Evolutionary conservation across 2,113 vertebrate species (phyloP).

Genomic region (Oryzias celebensis): DNA sequence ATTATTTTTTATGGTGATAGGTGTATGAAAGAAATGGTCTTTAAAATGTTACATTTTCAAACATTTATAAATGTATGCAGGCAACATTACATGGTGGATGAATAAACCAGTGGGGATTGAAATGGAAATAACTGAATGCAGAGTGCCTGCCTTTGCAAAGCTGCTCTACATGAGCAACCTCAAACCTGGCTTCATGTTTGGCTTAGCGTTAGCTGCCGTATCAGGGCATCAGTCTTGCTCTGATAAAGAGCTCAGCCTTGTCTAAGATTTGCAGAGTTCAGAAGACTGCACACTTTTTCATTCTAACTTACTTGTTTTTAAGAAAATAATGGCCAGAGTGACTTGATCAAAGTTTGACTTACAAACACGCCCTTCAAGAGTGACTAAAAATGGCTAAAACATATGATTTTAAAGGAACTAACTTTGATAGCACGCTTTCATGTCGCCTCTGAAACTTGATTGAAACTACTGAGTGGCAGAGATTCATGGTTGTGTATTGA

Average conservation of each 20-base stretch:
- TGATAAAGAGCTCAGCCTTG: constrained; percentile 37
- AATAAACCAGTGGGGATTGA: not conserved
- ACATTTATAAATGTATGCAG: constrained; percentile 6
- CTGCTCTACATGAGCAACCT: constrained; percentile 36
- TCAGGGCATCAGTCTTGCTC: constrained; percentile 40
- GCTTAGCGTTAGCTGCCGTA: constrained; percentile 30
- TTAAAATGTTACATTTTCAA: too few relatives aligned
- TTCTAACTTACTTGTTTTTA: constrained; percentile 16
- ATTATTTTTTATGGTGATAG: too few relatives aligned
- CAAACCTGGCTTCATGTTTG: constrained; percentile 20
- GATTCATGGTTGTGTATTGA: constrained; percentile 6
- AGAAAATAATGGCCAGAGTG: constrained; percentile 18
- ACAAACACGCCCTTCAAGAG: constrained; percentile 24
- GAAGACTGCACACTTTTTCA: constrained; percentile 20
- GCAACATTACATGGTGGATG: constrained; percentile 15
- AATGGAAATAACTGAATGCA: constrained; percentile 18
- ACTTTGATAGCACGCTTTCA: constrained; percentile 8
- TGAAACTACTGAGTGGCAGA: constrained; percentile 1
- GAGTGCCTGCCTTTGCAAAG: constrained; percentile 37
- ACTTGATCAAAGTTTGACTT: constrained; percentile 33
- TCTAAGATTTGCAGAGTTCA: constrained; percentile 30
- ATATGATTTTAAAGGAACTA: constrained; percentile 18
- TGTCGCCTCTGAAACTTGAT: constrained; percentile 1
- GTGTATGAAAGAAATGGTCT: too few relatives aligned
- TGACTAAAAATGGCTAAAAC: constrained; percentile 26